phyloP scores from a whole-genome alignment of 2,797 vertebrate species.

The Acrossocheilus fasciatus region DNA sequence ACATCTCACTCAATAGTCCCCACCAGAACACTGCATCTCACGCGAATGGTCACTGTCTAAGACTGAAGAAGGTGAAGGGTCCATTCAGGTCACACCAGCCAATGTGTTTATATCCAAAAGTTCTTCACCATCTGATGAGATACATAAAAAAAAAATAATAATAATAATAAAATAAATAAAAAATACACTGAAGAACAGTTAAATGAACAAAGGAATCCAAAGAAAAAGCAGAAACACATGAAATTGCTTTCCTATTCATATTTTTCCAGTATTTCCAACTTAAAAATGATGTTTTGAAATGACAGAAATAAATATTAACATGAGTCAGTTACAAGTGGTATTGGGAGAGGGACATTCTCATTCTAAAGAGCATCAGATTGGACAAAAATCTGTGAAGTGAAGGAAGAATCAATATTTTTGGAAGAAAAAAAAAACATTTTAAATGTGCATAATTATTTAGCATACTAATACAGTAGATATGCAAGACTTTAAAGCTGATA shows the following conservation, averaged over 20 bases:
- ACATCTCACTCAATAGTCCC: slow-evolving; percentile 4
- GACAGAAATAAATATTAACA: not conserved
- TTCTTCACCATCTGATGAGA: not conserved
- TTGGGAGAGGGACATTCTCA: not conserved
- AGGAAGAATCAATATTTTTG: not conserved
- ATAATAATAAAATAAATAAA: no score
- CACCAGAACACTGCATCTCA: not conserved
- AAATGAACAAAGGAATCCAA: slow-evolving; percentile 6
- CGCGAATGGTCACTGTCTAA: not conserved
- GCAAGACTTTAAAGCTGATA: not conserved
- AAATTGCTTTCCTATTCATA: not conserved
- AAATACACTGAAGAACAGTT: not conserved
- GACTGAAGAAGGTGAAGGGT: not conserved
- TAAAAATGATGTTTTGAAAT: not conserved
- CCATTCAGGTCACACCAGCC: not conserved
- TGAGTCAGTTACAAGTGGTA: not conserved
- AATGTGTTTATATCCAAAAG: not conserved
- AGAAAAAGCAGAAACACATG: not conserved
- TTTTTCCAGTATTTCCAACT: not conserved
- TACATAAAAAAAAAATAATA: no score
- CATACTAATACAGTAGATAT: not conserved
- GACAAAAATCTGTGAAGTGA: not conserved
- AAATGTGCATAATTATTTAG: not conserved
- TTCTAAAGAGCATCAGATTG: not conserved
- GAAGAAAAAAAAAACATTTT: no score